Base-by-base conservation (phyloP, 2,113 vertebrate genomes). In the Rhea americana region DNA sequence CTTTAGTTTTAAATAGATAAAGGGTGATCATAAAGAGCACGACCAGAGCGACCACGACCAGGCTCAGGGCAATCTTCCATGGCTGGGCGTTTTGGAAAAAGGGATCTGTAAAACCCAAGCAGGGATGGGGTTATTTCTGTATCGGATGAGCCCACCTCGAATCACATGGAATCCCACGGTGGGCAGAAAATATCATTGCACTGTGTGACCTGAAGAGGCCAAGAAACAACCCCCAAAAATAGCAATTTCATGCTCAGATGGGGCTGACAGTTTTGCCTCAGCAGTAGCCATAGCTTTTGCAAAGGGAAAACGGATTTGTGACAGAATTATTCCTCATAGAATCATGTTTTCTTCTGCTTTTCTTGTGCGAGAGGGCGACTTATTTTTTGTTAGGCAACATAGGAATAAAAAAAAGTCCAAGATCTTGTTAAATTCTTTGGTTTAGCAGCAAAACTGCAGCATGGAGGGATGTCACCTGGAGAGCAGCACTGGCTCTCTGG, bases 11-110 rank as follows among this genome's bases (percentile, higher is more conserved):
- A 10, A 28, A 20, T 0, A 88, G 74, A 37, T 66, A 80, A 43
- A 28, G 2, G 4, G 63, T 1, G 1, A 35, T 0, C 8, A 35
- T 0, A 5, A 85, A 28, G 43, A 93, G 43, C 18, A 10, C 1
- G 0, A 45, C 37, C 13, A 13, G 7, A 4, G 50, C 43, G 4
- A 22, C 32, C 70, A 76, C 16, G 5, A 71, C n/a, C 16, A 65
- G 16, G 0, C 8, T 28, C 22, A 93, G 28, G 50, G 70, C 70
- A 0, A 30, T 48, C 37, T 71, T 71, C 86, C 86, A 93, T 2
- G 76, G 81, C 15, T 3, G 56, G 45, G 86, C 63, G 0, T 93
- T 70, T 1, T 71, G 56, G 71, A 90, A 93, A 55, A 93, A 85
- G 11, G 76, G 76, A 37, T 90, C 87, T 93, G 87, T 20, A 90